Evolutionary conservation across 1,140 invertebrate genomes (phyloP).

Genomic region (Musca vetustissima): DNA sequence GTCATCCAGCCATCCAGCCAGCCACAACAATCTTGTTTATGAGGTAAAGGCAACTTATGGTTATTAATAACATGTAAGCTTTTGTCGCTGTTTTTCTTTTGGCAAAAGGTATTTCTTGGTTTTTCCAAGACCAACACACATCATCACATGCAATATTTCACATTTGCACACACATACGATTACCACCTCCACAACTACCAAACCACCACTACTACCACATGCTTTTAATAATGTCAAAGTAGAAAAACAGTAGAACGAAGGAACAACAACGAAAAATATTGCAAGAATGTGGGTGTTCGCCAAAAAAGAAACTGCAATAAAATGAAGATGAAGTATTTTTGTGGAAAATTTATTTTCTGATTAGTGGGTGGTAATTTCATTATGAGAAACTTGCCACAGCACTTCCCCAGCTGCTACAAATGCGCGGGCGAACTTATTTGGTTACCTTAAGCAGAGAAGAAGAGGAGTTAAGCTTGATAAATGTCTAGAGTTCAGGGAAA

Average conservation of each 20-base stretch:
- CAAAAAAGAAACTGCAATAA: background rate
- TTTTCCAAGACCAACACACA: too few species aligned
- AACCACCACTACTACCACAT: too few species aligned
- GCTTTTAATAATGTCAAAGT: background rate
- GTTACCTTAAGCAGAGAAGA: background rate
- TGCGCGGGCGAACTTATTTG: background rate
- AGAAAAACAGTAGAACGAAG: background rate
- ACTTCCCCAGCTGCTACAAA: background rate
- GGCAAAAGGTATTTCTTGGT: too few species aligned
- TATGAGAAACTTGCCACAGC: background rate
- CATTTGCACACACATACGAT: too few species aligned
- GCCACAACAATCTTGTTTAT: too few species aligned
- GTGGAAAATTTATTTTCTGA: conserved; percentile 19
- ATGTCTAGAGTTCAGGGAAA: background rate
- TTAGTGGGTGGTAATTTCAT: conserved; percentile 23
- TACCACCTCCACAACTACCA: background rate
- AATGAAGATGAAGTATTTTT: conserved; percentile 15
- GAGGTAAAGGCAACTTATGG: too few species aligned
- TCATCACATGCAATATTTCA: too few species aligned
- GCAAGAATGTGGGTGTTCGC: background rate
- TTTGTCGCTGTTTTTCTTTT: too few species aligned
- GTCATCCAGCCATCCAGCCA: too few species aligned
- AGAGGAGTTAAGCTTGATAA: conserved; percentile 14
- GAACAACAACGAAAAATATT: background rate
- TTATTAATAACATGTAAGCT: too few species aligned